Evolutionary conservation across 1,140 invertebrate genomes (phyloP).

Genomic region (Cydia fagiglandana): DNA sequence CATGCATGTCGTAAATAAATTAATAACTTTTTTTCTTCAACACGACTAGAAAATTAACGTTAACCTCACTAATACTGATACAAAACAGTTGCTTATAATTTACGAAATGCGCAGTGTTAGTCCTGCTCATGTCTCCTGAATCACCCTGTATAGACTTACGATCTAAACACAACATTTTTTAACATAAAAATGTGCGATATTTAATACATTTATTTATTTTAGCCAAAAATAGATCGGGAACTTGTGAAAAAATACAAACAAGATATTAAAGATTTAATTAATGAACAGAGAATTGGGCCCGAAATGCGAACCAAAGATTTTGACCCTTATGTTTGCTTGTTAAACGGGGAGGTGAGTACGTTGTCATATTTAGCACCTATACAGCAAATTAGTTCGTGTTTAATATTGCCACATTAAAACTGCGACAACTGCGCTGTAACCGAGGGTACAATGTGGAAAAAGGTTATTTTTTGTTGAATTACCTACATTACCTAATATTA

Average conservation of each 20-base stretch:
- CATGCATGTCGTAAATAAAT: too few species aligned
- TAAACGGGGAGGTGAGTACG: constrained; percentile 84
- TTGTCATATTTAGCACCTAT: background rate
- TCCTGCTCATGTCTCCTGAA: too few species aligned
- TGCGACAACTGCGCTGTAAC: too few species aligned
- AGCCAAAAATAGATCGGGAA: constrained; percentile 85
- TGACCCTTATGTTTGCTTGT: constrained; percentile 89
- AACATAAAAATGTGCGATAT: background rate
- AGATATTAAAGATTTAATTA: constrained; percentile 81
- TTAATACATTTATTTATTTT: background rate
- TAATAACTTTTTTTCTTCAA: too few species aligned
- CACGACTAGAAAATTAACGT: too few species aligned
- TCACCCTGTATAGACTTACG: background rate
- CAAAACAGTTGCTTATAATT: too few species aligned
- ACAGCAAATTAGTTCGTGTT: background rate
- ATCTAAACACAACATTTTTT: background rate
- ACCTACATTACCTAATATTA: too few species aligned
- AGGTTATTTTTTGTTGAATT: too few species aligned
- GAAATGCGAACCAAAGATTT: constrained; percentile 87
- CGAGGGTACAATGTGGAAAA: too few species aligned
- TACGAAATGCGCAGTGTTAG: too few species aligned
- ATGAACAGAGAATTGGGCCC: constrained; percentile 85
- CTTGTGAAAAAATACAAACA: constrained; percentile 81
- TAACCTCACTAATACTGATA: too few species aligned
- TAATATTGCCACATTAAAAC: too few species aligned